Percentiles rank a stretch among this genome's conserved stretches.
Conservation (phyloP, 2,113 vertebrate genomes). For the Daubentonia madagascariensis region DNA sequence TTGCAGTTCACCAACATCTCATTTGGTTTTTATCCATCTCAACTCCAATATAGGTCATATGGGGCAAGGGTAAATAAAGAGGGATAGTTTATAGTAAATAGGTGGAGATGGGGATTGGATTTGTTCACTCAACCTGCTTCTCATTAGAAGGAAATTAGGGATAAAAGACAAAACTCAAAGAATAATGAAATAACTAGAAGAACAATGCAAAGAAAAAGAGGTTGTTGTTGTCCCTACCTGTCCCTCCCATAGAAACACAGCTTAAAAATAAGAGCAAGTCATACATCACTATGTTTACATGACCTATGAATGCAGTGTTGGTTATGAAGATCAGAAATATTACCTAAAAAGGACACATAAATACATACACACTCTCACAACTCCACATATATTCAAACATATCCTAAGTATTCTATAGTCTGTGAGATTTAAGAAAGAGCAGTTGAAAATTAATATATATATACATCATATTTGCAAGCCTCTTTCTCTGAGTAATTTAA, state of each 20-base stretch:
- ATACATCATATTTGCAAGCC: not conserved
- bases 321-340: not conserved
- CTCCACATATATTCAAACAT: not conserved
- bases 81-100: not conserved
- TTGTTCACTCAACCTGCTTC: not conserved
- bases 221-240: not conserved
- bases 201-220: not conserved
- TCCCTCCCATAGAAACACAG: not conserved
- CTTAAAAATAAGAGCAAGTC: not conserved
- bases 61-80: not conserved
- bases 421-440: not conserved
- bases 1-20: not conserved
- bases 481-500: conserved; percentile 45
- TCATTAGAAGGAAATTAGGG: not conserved
- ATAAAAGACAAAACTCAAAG: not conserved
- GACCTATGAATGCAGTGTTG: not conserved
- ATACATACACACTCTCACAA: not conserved
- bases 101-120: not conserved
- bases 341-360: not conserved
- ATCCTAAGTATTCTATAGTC: not conserved
- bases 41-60: not conserved
- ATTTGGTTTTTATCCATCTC: not conserved
- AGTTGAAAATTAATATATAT: conserved; percentile 30
- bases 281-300: not conserved
- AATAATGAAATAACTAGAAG: not conserved